These are phyloP conservation scores for Orthonychiurus folsomi DNA, from an alignment of 2,888 invertebrate species.

Conservation along the genomic window DNA sequence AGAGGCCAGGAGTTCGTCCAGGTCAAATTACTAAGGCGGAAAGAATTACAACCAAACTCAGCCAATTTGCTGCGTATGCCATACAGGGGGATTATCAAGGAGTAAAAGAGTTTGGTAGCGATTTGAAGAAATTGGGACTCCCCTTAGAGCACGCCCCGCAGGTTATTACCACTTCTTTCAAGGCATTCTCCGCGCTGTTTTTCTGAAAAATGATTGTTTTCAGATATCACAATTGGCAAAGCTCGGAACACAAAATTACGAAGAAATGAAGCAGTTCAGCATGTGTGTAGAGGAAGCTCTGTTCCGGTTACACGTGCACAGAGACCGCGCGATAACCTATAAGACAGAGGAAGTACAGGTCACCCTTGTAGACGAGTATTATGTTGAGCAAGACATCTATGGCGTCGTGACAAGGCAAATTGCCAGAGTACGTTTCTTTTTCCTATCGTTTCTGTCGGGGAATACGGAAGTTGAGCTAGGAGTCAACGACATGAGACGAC, in stretches of 20 bases:
- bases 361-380: slow-evolving; percentile 83
- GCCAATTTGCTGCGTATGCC: slow-evolving; percentile 87
- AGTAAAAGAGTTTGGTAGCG: slow-evolving; percentile 85
- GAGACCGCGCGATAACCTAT: slow-evolving; percentile 80
- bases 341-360: slow-evolving; percentile 95
- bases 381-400: slow-evolving; percentile 76
- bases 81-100: slow-evolving; percentile 90
- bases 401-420: slow-evolving; percentile 81
- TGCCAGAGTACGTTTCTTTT: slow-evolving; percentile 88
- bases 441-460: slow-evolving; percentile 90
- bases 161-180: slow-evolving; percentile 45
- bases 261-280: slow-evolving; percentile 87
- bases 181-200: not conserved
- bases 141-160: slow-evolving; percentile 97
- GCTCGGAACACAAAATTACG: slow-evolving; percentile 78
- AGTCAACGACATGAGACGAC: slow-evolving; percentile 91
- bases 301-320: slow-evolving; percentile 71
- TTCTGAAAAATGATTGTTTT: slow-evolving; percentile 3
- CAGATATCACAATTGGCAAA: slow-evolving; percentile 92
- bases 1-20: slow-evolving; percentile 89
- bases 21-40: slow-evolving; percentile 91
- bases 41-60: slow-evolving; percentile 77
- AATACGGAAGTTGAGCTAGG: slow-evolving; percentile 96
- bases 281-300: slow-evolving; percentile 85
- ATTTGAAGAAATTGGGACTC: slow-evolving; percentile 81